Evolutionary conservation across 1,140 invertebrate species (phyloP).

Genomic region (Drosophila insularis): DNA sequence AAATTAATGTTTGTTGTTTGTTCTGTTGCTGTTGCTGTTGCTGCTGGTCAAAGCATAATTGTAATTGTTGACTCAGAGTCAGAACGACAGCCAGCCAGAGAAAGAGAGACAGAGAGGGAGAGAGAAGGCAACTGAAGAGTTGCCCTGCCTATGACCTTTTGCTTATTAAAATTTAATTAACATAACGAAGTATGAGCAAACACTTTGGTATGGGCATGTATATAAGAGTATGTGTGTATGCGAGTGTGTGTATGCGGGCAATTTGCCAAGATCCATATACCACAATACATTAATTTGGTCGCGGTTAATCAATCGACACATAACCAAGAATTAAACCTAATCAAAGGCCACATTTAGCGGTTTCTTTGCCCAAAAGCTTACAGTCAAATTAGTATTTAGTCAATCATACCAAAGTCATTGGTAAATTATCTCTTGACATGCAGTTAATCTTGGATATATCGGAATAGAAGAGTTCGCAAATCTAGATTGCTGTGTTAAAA

Average conservation of each 20-base stretch:
- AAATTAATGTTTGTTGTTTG: conserved; percentile 74
- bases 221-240: background rate
- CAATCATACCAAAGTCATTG: background rate
- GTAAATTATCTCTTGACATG: background rate
- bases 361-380: background rate
- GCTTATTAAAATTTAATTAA: conserved; percentile 24
- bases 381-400: background rate
- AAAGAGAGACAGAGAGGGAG: background rate
- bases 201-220: background rate
- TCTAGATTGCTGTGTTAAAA: no score
- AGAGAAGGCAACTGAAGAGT: conserved; percentile 1
- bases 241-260: conserved; percentile 12
- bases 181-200: conserved; percentile 10
- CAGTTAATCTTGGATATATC: no score
- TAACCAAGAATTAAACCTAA: conserved; percentile 7
- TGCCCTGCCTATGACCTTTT: conserved; percentile 12
- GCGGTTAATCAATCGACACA: conserved; percentile 9
- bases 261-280: conserved; percentile 5
- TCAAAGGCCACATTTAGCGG: conserved; percentile 3
- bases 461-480: no score
- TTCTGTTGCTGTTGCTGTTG: conserved; percentile 51
- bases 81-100: conserved; percentile 8
- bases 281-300: conserved; percentile 7
- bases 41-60: conserved; percentile 62
- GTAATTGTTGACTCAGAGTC: conserved; percentile 64